These are phyloP conservation scores for Zygogramma bicolorata DNA, from an alignment of 2,888 invertebrate species.

Conservation along the genomic window DNA sequence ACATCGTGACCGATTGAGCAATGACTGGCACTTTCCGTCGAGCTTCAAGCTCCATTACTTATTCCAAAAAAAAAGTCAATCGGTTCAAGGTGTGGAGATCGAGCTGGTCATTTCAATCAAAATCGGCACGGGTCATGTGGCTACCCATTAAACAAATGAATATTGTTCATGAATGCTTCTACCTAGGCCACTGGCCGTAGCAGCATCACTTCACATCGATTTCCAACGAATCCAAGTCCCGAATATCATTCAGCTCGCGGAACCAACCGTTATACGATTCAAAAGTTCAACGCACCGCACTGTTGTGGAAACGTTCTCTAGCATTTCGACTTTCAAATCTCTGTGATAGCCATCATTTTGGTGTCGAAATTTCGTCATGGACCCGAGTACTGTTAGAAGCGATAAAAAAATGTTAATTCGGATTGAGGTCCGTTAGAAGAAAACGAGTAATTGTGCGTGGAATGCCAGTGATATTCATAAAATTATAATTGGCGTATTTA, in stretches of 20 bases:
- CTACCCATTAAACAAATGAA: too few relatives aligned
- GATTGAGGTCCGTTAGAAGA: neutral
- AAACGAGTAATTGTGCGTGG: neutral
- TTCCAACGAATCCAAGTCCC: conserved; percentile 17
- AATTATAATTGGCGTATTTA: too few relatives aligned
- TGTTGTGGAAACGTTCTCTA: conserved; percentile 2
- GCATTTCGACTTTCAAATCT: conserved; percentile 25
- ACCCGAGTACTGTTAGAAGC: conserved; percentile 20
- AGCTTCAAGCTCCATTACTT: too few relatives aligned
- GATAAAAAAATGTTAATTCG: conserved; percentile 3
- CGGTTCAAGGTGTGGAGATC: too few relatives aligned
- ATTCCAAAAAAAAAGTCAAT: too few relatives aligned
- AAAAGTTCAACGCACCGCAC: conserved; percentile 27
- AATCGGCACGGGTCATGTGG: too few relatives aligned
- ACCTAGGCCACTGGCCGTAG: neutral
- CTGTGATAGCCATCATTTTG: conserved; percentile 21
- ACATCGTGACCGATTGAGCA: too few relatives aligned
- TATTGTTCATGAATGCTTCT: neutral
- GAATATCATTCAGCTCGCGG: conserved; percentile 17
- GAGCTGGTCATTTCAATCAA: too few relatives aligned
- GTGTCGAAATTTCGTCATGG: conserved; percentile 5
- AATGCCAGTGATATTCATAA: neutral
- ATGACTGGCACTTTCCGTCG: too few relatives aligned
- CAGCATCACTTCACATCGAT: neutral
- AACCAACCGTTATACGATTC: conserved; percentile 6